Conservation (phyloP, 1,140 invertebrate species). For the Holcopasites calliopsidis region DNA sequence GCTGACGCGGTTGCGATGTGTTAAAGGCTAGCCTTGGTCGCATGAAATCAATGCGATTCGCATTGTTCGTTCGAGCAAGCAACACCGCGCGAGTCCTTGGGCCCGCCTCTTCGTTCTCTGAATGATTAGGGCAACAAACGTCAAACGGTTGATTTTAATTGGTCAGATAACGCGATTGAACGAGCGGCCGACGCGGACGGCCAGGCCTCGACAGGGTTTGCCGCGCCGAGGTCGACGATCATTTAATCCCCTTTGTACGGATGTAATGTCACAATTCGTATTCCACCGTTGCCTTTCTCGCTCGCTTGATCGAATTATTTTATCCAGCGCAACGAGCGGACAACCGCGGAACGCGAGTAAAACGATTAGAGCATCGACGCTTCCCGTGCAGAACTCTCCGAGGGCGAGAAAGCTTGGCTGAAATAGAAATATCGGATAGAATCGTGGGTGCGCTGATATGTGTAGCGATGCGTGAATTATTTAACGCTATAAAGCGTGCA, state of each 20-base stretch:
- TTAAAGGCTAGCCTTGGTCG: slow-evolving; percentile 39
- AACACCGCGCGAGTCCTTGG: slow-evolving; percentile 52
- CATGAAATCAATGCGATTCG: slow-evolving; percentile 55
- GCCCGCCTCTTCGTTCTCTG: slow-evolving; percentile 57
- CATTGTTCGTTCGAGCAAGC: slow-evolving; percentile 55
- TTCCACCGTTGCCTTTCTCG: not conserved
- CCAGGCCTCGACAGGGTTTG: slow-evolving; percentile 6
- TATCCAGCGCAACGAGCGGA: too few species aligned
- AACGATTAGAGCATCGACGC: too few species aligned
- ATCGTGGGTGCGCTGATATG: not conserved
- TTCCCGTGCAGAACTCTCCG: too few species aligned
- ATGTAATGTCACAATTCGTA: not conserved
- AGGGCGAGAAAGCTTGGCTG: too few species aligned
- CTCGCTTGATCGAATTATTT: not conserved
- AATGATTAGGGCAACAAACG: slow-evolving; percentile 69
- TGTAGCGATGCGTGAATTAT: not conserved
- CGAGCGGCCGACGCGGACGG: slow-evolving; percentile 30
- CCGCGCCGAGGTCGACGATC: slow-evolving; percentile 18
- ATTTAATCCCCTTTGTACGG: not conserved
- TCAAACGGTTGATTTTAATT: slow-evolving; percentile 67
- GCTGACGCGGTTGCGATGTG: slow-evolving; percentile 17
- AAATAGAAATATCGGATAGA: not conserved
- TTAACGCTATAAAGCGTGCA: not conserved
- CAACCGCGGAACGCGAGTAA: not conserved
- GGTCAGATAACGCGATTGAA: slow-evolving; percentile 55